Percentiles rank a stretch among this genome's conserved stretches.
Conservation (phyloP, 2,888 invertebrate genomes). For the Drosophila subquinaria region DNA sequence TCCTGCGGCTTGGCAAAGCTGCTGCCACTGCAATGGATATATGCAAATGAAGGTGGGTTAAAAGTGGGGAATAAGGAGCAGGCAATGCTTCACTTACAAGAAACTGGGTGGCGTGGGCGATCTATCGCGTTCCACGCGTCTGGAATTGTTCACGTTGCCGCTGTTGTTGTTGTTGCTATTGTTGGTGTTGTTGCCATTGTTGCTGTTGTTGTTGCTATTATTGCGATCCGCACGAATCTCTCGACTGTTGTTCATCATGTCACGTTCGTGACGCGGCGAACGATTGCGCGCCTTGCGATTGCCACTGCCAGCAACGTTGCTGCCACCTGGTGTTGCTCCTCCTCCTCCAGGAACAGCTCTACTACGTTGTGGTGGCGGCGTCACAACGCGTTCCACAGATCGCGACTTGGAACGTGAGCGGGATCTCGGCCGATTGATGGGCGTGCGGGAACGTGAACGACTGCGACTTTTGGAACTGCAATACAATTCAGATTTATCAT, state of each 20-base stretch:
- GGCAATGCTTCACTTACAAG: slow-evolving; percentile 87
- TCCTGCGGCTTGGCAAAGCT: slow-evolving; percentile 86
- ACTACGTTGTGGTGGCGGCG: slow-evolving; percentile 62
- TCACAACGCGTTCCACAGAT: slow-evolving; percentile 67
- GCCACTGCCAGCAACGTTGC: slow-evolving; percentile 76
- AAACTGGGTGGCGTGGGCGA: slow-evolving; percentile 90
- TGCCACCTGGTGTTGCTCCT: slow-evolving; percentile 20
- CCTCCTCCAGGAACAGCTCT: slow-evolving; percentile 18
- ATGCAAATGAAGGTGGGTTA: not conserved
- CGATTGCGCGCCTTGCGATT: slow-evolving; percentile 84
- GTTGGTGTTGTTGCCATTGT: slow-evolving; percentile 34
- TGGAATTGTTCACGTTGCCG: slow-evolving; percentile 71
- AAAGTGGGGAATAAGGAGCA: not conserved
- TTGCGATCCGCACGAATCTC: slow-evolving; percentile 82
- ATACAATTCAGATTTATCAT: not conserved
- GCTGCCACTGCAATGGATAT: slow-evolving; percentile 74
- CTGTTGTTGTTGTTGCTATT: slow-evolving; percentile 43
- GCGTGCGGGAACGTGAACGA: slow-evolving; percentile 87
- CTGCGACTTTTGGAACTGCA: slow-evolving; percentile 86
- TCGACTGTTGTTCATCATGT: slow-evolving; percentile 63
- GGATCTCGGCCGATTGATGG: slow-evolving; percentile 81
- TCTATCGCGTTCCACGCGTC: slow-evolving; percentile 86
- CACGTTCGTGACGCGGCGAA: slow-evolving; percentile 85
- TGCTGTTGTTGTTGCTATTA: slow-evolving; percentile 35
- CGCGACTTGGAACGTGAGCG: slow-evolving; percentile 85